A percentile compares a stretch with the other conserved stretches of the same genome.
These are phyloP conservation scores for Ceyx margarethae DNA, from an alignment of 2,113 vertebrate species.

Conservation along the genomic window DNA sequence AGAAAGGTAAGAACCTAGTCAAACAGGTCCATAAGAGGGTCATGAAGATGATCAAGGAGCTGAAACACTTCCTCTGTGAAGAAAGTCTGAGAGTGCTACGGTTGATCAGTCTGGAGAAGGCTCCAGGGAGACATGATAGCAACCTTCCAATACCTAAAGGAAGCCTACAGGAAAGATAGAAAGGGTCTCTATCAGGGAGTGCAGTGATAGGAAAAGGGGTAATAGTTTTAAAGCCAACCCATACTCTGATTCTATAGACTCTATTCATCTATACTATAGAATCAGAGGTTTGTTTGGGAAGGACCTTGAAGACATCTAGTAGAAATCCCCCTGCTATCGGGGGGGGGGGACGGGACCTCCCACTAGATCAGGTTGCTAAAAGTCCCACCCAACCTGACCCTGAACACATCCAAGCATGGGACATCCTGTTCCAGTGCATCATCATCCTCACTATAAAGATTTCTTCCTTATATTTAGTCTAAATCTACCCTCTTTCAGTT, in stretches of 20 bases:
- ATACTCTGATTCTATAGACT: too few species aligned
- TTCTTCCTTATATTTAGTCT: background rate
- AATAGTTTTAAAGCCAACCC: background rate
- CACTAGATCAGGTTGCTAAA: background rate
- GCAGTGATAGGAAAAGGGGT: background rate
- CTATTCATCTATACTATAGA: too few species aligned
- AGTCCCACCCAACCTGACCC: background rate
- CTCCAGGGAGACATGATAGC: background rate
- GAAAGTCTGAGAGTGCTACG: background rate
- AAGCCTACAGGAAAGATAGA: background rate
- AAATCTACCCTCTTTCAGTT: background rate
- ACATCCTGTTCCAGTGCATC: background rate
- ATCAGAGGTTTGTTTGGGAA: background rate
- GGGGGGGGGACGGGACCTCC: background rate
- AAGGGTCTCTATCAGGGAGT: too few species aligned
- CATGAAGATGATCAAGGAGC: background rate
- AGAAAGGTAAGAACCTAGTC: background rate
- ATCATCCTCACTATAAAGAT: background rate
- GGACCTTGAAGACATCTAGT: background rate
- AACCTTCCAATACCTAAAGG: background rate
- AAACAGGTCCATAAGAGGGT: background rate
- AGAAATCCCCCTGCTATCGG: background rate
- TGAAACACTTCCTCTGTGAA: background rate
- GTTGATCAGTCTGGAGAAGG: background rate
- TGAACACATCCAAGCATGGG: background rate